Conservation (phyloP, 1,140 invertebrate genomes). For the Lysiphlebus fabarum region DNA sequence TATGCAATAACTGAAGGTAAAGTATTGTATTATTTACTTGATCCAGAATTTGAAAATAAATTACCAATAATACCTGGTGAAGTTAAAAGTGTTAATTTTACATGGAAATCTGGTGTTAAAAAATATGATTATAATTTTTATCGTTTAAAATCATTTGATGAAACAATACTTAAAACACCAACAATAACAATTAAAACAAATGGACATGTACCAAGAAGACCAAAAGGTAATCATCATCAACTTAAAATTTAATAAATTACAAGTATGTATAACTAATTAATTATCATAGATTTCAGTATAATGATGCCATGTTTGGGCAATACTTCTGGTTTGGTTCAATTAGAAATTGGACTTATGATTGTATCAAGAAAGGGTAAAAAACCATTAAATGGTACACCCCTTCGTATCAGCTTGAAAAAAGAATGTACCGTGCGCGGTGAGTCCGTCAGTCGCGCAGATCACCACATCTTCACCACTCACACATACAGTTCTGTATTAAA, state of each 20-base stretch:
- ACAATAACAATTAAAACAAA: slow-evolving; percentile 81
- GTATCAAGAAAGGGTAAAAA: slow-evolving; percentile 67
- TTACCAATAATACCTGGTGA: slow-evolving; percentile 86
- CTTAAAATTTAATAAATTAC: too few relatives aligned
- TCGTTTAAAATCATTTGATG: slow-evolving; percentile 76
- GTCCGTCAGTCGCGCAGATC: slow-evolving; percentile 53
- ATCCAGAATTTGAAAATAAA: slow-evolving; percentile 85
- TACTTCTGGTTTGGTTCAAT: slow-evolving; percentile 81
- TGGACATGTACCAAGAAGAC: slow-evolving; percentile 77
- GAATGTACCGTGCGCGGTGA: slow-evolving; percentile 90
- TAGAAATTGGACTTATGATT: slow-evolving; percentile 84
- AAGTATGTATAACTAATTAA: slow-evolving; percentile 23
- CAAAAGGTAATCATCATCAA: slow-evolving; percentile 71
- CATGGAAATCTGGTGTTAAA: slow-evolving; percentile 82
- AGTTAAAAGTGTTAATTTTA: slow-evolving; percentile 87
- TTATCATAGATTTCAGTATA: slow-evolving; percentile 81
- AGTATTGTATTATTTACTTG: slow-evolving; percentile 79
- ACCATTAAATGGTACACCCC: slow-evolving; percentile 82
- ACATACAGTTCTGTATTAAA: slow-evolving; percentile 52
- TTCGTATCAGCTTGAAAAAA: slow-evolving; percentile 86
- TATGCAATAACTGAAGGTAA: slow-evolving; percentile 82
- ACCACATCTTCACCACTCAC: slow-evolving; percentile 48
- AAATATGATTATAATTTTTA: slow-evolving; percentile 88
- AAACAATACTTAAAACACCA: slow-evolving; percentile 77
- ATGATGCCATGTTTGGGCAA: slow-evolving; percentile 86